Evolutionary conservation across 2,797 vertebrate species (phyloP).

Genomic region (Scleropages formosus): DNA sequence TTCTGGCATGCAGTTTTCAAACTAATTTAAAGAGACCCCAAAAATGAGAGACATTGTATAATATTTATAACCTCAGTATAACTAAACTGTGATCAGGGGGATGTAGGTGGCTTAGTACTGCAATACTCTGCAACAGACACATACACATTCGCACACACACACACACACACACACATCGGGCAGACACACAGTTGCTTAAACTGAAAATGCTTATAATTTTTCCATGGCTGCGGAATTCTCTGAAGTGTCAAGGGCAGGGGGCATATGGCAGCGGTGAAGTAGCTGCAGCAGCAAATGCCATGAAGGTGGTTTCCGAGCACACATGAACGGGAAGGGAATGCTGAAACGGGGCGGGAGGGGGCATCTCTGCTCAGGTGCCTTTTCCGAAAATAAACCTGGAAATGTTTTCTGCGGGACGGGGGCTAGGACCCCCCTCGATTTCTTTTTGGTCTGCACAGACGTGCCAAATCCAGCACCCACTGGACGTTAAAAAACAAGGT

Average conservation of each 20-base stretch:
- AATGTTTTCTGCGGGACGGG: background rate
- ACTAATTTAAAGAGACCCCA: background rate
- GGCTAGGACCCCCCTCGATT: background rate
- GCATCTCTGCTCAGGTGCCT: slow-evolving; percentile 14
- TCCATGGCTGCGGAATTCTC: background rate
- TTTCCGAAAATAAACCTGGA: slow-evolving; percentile 21
- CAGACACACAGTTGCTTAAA: slow-evolving; percentile 19
- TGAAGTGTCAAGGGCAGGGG: background rate
- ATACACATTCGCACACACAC: background rate
- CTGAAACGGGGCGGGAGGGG: background rate
- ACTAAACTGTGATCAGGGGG: no score
- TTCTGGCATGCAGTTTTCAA: background rate
- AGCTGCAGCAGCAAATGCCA: slow-evolving; percentile 4
- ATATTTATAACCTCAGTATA: no score
- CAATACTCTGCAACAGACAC: background rate
- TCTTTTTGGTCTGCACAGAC: background rate
- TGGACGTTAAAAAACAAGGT: slow-evolving; percentile 8
- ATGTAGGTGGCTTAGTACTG: background rate
- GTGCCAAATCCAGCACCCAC: background rate
- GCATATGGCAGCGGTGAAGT: background rate
- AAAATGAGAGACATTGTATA: background rate
- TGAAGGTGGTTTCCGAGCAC: background rate
- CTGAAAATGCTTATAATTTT: background rate
- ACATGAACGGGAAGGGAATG: background rate
- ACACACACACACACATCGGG: slow-evolving; percentile 16